Percentiles rank a stretch among this genome's conserved stretches.
phyloP scores from a whole-genome alignment of 2,888 invertebrate genomes.

The Idaea biselata region DNA sequence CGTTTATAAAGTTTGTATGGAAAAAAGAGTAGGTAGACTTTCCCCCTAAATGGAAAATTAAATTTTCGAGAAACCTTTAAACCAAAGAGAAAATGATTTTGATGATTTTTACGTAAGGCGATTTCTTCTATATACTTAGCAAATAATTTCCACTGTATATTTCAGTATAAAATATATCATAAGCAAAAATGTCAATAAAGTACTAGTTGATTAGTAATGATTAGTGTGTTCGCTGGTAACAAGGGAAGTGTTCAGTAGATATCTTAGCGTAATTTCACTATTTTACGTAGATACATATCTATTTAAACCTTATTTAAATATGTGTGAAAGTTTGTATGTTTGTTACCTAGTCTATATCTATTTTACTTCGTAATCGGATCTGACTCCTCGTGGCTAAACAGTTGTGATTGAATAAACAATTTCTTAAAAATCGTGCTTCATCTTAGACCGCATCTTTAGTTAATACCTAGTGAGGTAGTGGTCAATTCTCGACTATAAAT shows the following conservation, averaged over 20 bases:
- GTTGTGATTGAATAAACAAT: too few species aligned
- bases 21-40: too few species aligned
- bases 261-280: neutral
- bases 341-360: too few species aligned
- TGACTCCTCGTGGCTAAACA: too few species aligned
- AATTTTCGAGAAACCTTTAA: too few species aligned
- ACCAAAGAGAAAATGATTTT: neutral
- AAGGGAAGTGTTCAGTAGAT: conserved; percentile 15
- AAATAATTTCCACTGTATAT: neutral
- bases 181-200: neutral
- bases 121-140: neutral
- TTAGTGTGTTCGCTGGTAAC: conserved; percentile 8
- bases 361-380: too few species aligned
- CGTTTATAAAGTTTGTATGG: too few species aligned
- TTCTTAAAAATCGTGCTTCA: too few species aligned
- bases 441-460: too few species aligned
- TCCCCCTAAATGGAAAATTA: too few species aligned
- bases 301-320: neutral
- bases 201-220: neutral
- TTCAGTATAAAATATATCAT: neutral
- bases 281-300: neutral
- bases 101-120: neutral
- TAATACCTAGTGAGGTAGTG: too few species aligned
- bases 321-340: neutral
- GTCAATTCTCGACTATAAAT: too few species aligned